Evolutionary conservation across 2,113 vertebrate genomes (phyloP).

Genomic region (Ciconia maguari): DNA sequence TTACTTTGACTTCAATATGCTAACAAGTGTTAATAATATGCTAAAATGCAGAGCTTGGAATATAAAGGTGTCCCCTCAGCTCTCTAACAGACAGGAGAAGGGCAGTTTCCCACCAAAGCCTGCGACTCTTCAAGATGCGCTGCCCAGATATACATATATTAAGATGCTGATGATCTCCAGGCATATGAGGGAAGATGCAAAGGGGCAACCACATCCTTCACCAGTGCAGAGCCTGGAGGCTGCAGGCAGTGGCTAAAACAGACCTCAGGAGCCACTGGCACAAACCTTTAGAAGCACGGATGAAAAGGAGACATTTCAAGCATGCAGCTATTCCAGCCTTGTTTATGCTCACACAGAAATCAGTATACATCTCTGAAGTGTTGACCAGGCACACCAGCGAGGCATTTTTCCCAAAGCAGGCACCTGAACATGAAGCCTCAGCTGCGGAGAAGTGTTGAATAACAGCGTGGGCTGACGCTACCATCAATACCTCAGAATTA

Average conservation of each 20-base stretch:
- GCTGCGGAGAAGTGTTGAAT: not conserved
- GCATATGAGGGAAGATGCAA: not conserved
- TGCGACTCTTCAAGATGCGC: fast-evolving
- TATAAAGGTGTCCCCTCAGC: not conserved
- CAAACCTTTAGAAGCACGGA: not conserved
- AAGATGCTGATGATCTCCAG: not conserved
- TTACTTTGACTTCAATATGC: not conserved
- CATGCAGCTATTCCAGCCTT: not conserved
- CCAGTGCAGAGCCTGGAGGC: not conserved
- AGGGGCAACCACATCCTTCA: not conserved
- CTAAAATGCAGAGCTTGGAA: not conserved
- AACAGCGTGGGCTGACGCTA: not conserved
- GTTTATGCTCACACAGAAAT: not conserved
- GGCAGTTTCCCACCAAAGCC: not conserved
- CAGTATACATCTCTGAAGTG: not conserved
- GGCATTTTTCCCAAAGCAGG: not conserved
- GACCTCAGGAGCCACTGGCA: not conserved
- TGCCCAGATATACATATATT: not conserved
- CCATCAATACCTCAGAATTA: not conserved
- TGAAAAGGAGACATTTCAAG: not conserved
- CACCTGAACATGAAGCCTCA: not conserved
- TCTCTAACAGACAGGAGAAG: not conserved
- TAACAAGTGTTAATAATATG: not conserved
- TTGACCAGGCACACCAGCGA: fast-evolving
- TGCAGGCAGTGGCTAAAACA: not conserved